Conservation (phyloP, 2,113 vertebrate species). For the Pleuronectes platessa region DNA sequence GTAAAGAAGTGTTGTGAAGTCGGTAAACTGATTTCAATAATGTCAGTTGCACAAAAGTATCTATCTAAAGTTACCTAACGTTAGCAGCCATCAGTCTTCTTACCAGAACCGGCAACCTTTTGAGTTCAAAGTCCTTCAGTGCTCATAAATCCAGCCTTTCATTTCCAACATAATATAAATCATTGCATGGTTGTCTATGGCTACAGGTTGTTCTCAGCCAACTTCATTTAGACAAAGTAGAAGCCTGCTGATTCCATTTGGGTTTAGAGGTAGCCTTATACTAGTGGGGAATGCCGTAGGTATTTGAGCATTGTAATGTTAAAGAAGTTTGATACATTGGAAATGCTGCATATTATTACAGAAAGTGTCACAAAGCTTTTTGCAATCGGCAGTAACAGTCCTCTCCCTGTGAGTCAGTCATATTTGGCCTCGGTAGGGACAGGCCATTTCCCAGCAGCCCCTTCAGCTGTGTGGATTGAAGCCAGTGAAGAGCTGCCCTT, state of each 20-base stretch:
- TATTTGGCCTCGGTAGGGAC: slow-evolving; percentile 3
- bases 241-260: no score
- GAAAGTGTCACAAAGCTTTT: neutral
- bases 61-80: neutral
- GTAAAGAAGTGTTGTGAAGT: neutral
- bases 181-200: neutral
- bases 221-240: neutral
- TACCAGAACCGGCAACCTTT: neutral
- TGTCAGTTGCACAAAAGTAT: neutral
- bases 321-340: neutral
- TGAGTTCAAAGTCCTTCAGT: neutral
- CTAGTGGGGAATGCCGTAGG: neutral
- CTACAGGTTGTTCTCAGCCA: neutral
- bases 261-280: no score
- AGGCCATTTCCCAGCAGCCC: slow-evolving; percentile 23
- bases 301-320: neutral
- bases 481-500: slow-evolving; percentile 22
- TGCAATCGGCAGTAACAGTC: neutral
- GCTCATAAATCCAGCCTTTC: neutral
- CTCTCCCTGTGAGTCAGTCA: slow-evolving; percentile 10
- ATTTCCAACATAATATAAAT: neutral
- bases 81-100: neutral
- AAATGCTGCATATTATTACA: neutral
- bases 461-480: neutral
- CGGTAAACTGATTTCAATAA: neutral